Evolutionary conservation across 64 coral and sea anemone species (phyloP), one percentile per base, ranked within the genome.

Genomic region (Porites australiensis): DNA sequence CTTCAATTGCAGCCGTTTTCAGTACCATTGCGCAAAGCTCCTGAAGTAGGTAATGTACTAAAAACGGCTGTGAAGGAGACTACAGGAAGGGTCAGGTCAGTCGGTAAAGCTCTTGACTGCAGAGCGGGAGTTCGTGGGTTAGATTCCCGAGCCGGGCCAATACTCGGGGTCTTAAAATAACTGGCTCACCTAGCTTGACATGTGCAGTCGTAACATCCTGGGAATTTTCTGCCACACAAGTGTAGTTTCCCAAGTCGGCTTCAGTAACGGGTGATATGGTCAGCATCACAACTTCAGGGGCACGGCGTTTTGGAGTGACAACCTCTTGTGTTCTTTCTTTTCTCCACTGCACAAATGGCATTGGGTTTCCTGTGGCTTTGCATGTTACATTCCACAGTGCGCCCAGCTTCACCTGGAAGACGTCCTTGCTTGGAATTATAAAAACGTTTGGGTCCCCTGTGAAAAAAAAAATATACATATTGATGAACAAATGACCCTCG

Each of bases 331-430:
- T 27, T 19, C 19, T 19, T 19, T 87, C 5, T 94, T 64, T 97
- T 21, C 55, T 55, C 95, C 95, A 97, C 63, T 94, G 82, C 13
- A 97, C 58, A 71, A 8, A 9, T 58, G 95, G 95, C 6, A 44
- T 18, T 50, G 95, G 95, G 83, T 94, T 97, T 15, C 95, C 95
- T 76, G 74, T 87, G 22, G 92, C 91, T 50, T 70, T 51, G 64
- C 95, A 97, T 7, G 47, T 80, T 61, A 69, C 79, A 16, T 90
- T 52, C 16, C 88, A 53, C 6, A 91, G 12, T 27, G 72, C 6
- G 2, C 91, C 95, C 22, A 96, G 50, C 5, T 84, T 50, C 1
- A 84, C 81, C 4, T 0, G 67, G 22, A 44, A 13, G 15, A 62
- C 4, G 21, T 68, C 86, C 16, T 60, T 88, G 53, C 15, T 58